Base-by-base conservation (phyloP, 2,888 invertebrate species). In the Gasteruption jaculator region DNA sequence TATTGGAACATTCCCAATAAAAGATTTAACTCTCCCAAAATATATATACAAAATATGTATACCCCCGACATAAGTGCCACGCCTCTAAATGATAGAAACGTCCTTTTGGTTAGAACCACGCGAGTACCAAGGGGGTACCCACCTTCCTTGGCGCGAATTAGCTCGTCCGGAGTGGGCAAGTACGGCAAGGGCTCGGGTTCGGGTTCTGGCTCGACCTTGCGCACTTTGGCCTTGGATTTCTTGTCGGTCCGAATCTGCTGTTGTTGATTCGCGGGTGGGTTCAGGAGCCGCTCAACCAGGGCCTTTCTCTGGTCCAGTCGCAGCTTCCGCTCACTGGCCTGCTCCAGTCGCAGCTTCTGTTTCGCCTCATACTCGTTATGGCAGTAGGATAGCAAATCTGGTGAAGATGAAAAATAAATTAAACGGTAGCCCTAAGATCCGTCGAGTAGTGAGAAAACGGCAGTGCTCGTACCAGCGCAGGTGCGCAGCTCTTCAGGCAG, bases 371-470 rank as follows among this genome's bases (percentile, higher is more conserved):
- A 65, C 35, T 79, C 78, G 15, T 66, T 70, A 2, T 69, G 69
- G 43, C 73, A 76, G 53, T 74, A 78, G 0, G 57, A 57, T 34
- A 73, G 72, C 0, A 79, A 57, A 58, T 78, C 79, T 79, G 63
- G 1, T 57, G 58, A 18, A 16, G 11, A 15, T 15, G 24, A 10
- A 33, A 30, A 34, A 14, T 30, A 11, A 30, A 30, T 26, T 26
- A 26, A 12, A 22, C 7, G 24, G 24, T 7, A n/a, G n/a, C n/a
- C n/a, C n/a, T n/a, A n/a, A n/a, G n/a, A n/a, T n/a, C n/a, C n/a
- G 7, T 22, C 7, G 7, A 22, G 24, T 8, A 22, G 24, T 7
- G 24, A 8, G 24, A 22, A 8, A 8, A 10, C 24, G 24, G 7
- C 24, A 22, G 10, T 7, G 10, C 10, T 22, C 10, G 7, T 22